phyloP scores from a whole-genome alignment of 2,797 vertebrate species.

The Parotocinclus haroldoi region DNA sequence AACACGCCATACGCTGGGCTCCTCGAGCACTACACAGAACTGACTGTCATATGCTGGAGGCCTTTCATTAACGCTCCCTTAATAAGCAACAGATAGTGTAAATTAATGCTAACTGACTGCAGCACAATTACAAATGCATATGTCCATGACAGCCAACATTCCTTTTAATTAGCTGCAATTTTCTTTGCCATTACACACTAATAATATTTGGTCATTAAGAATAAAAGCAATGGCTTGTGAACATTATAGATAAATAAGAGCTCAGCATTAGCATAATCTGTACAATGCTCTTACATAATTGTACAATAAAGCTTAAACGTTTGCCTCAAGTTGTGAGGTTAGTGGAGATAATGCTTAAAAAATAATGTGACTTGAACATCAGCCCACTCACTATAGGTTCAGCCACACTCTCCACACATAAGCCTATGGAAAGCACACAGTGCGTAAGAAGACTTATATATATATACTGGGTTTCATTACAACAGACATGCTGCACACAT shows the following conservation, averaged over 20 bases:
- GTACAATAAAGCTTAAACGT: neutral
- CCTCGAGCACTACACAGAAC: neutral
- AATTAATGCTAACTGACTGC: slow-evolving; percentile 22
- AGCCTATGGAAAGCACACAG: slow-evolving; percentile 15
- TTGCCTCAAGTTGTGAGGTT: neutral
- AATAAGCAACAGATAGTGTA: slow-evolving; percentile 31
- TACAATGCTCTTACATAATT: slow-evolving; percentile 4
- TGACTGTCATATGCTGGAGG: slow-evolving; percentile 1
- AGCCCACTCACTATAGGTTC: slow-evolving; percentile 15
- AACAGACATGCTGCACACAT: slow-evolving; percentile 7
- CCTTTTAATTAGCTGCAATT: slow-evolving; percentile 18
- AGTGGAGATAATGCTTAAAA: neutral
- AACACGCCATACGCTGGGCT: neutral
- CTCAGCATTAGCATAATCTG: slow-evolving; percentile 15
- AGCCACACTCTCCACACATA: neutral
- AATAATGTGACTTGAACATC: slow-evolving; percentile 11
- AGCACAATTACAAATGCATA: slow-evolving; percentile 1
- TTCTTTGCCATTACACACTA: slow-evolving; percentile 22
- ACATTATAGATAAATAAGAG: neutral
- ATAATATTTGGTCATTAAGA: slow-evolving; percentile 8
- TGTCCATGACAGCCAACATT: slow-evolving; percentile 9
- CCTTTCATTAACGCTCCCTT: slow-evolving; percentile 35
- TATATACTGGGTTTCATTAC: slow-evolving; percentile 20
- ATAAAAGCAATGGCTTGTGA: slow-evolving; percentile 2
- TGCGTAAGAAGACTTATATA: slow-evolving; percentile 12